Conservation (phyloP, 2,797 vertebrate species). For the Chiroxiphia lanceolata region DNA sequence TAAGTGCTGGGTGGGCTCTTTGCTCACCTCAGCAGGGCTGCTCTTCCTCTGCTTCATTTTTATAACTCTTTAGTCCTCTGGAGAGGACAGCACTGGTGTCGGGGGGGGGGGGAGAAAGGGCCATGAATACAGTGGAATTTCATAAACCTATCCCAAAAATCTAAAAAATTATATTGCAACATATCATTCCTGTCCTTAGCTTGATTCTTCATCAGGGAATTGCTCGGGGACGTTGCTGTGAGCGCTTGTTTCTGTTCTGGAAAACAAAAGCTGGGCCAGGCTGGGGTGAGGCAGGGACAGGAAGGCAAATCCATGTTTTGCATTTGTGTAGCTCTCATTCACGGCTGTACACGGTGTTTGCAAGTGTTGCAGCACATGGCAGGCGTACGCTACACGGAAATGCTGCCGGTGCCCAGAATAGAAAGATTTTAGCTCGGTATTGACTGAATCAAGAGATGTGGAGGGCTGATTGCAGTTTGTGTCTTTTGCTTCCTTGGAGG, state of each 20-base stretch:
- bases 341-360: conserved; percentile 19
- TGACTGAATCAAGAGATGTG: conserved; percentile 39
- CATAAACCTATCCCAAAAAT: not conserved
- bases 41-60: not conserved
- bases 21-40: not conserved
- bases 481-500: not conserved
- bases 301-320: conserved; percentile 40
- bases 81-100: not conserved
- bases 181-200: not conserved
- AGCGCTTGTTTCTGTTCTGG: not conserved
- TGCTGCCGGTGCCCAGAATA: conserved; percentile 28
- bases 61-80: not conserved
- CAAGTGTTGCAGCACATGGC: conserved; percentile 47
- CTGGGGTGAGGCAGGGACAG: conserved; percentile 45
- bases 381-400: conserved; percentile 23
- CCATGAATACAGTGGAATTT: not conserved
- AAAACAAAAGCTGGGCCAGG: not conserved
- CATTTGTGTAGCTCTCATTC: conserved; percentile 43
- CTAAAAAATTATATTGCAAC: not conserved
- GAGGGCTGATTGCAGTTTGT: conserved; percentile 15
- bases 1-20: not conserved
- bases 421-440: conserved; percentile 50
- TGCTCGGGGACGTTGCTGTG: accelerated
- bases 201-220: not conserved
- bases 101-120: not conserved